Base-by-base conservation (phyloP, 2,888 invertebrate species). In the Operophtera brumata region DNA sequence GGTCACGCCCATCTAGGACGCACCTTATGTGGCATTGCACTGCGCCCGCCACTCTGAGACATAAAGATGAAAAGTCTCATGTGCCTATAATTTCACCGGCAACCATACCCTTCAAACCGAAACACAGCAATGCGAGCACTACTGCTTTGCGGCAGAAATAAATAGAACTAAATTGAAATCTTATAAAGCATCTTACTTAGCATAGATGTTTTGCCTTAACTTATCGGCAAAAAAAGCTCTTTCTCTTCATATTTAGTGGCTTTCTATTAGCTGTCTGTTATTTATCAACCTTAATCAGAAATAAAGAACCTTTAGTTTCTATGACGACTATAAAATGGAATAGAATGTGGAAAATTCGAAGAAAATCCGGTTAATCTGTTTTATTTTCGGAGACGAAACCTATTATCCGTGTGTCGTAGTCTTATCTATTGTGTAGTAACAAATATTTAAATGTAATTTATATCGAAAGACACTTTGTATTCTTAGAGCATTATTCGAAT, bases 401-500 rank as follows among this genome's bases (percentile, higher is more conserved):
- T 35, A 45, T 45, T 45, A 40, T 48, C 35, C 32, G 37, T 44
- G 48, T 32, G 49, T 41, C 41, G 43, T 36, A 46, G 45, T 49
- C 45, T 52, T 53, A 44, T 44, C 32, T 44, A 34, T 44, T 52
- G 48, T 57, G 45, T 46, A 28, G 48, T 48, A 48, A 53, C 48
- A 45, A 52, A 36, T 12, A 49, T 49, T 43, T 49, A 47, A 49
- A 50, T 49, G 44, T 41, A 43, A 48, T 47, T 46, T 52, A 43
- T 49, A 39, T 49, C 46, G 35, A 50, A 36, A 53, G 43, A 52
- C 56, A 52, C 52, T 3, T 47, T 48, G 52, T 48, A 57, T 52
- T 48, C 48, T 54, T 55, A 47, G 49, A 53, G 55, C 45, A 41
- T 61, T 61, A 54, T 57, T 64, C 49, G 59, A 65, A 64, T 61